A percentile compares a stretch with the other conserved stretches of the same genome.
phyloP scores from a whole-genome alignment of 2,113 vertebrate species.

The Ciconia boyciana region DNA sequence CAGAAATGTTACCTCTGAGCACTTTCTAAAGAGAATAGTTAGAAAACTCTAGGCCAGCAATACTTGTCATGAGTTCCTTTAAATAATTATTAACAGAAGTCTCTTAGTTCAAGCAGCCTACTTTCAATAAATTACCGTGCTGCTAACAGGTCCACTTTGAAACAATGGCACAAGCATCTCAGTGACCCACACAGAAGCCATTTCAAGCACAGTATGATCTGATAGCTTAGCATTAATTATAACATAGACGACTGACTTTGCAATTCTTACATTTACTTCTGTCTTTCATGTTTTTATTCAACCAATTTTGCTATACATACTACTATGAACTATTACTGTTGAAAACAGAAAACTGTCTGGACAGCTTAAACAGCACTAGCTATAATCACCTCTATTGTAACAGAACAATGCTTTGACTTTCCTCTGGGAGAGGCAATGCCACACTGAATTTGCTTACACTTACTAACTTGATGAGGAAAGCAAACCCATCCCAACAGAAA shows the following conservation, averaged over 20 bases:
- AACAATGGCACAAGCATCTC: slow-evolving; percentile 9
- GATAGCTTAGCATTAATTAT: neutral
- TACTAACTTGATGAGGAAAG: neutral
- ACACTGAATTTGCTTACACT: neutral
- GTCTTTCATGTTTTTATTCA: neutral
- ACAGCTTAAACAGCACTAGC: neutral
- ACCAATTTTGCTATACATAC: neutral
- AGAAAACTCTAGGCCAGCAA: neutral
- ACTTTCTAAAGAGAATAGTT: neutral
- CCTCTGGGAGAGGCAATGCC: neutral
- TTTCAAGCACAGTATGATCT: neutral
- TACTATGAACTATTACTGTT: neutral
- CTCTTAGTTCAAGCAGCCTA: slow-evolving; percentile 28
- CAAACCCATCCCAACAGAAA: neutral
- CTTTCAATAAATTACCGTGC: slow-evolving; percentile 10
- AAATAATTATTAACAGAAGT: slow-evolving; percentile 57
- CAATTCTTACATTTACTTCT: neutral
- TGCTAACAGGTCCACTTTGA: neutral
- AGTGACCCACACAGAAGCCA: neutral
- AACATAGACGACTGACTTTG: neutral
- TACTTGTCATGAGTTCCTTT: neutral
- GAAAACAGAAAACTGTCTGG: neutral
- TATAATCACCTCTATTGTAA: neutral
- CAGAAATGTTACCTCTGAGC: neutral
- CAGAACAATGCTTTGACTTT: neutral